phyloP scores from a whole-genome alignment of 1,140 invertebrate species.

The Pseudobourletiella spinata region DNA sequence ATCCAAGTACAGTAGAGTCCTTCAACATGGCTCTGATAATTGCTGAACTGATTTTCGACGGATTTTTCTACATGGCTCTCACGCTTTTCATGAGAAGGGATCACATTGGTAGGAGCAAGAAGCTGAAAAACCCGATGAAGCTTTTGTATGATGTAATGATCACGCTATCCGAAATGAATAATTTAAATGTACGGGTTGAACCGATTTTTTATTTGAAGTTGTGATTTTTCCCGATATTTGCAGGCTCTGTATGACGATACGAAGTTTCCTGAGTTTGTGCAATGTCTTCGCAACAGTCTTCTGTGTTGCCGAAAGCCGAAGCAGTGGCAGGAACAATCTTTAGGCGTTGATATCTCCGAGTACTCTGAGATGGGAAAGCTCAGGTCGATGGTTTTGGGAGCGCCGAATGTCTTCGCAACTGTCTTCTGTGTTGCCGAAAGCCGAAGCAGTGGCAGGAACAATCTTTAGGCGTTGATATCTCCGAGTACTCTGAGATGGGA shows the following conservation, averaged over 20 bases:
- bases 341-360: neutral
- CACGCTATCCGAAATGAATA: too few species aligned
- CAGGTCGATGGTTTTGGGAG: neutral
- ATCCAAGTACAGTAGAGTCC: constrained; percentile 1
- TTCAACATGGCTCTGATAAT: constrained; percentile 36
- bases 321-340: neutral
- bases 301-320: neutral
- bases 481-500: neutral
- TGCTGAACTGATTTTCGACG: constrained; percentile 46
- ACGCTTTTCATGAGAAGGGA: constrained; percentile 32
- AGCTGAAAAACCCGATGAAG: neutral
- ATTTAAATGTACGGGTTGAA: too few species aligned
- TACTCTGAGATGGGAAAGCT: neutral
- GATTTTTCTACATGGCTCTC: constrained; percentile 39
- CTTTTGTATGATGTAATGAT: constrained; percentile 6
- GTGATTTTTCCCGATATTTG: too few species aligned
- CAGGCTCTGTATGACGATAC: constrained; percentile 7
- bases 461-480: neutral
- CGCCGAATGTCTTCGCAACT: constrained; percentile 42
- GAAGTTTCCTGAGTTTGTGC: neutral
- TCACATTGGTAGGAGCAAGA: neutral
- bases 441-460: neutral
- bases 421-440: neutral
- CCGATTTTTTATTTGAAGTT: neutral
- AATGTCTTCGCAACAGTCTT: neutral